Base-by-base conservation (phyloP, 30 jellyfish, hydroid and myxozoan species). In the Chironex yamaguchii region DNA sequence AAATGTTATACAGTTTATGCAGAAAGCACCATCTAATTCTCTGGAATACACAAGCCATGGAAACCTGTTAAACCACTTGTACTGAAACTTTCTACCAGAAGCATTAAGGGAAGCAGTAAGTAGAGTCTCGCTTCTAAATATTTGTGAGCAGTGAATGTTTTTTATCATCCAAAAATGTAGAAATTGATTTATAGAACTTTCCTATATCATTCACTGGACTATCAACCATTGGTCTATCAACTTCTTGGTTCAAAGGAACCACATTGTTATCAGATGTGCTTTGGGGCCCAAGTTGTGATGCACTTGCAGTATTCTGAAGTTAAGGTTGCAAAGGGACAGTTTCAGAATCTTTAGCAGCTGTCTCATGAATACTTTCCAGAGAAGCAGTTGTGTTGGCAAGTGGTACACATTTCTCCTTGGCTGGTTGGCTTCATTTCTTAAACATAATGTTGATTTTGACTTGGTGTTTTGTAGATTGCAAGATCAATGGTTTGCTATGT, bases 31-130 rank as follows among this genome's bases (percentile, higher is more conserved):
- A 22, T 82, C 71, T 2, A 62, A 31, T 22, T 52, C 36, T 2
- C 62, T 49, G 24, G 91, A 82, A 68, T 82, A 82, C 27, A 51
- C 76, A 20, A 82, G 62, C 92, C 92, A 34, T 32, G 91, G 31
- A 78, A 78, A 52, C 17, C 2, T 21, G 28, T 52, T 26, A 14
- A 28, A 28, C 86, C 87, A 78, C 1, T 17, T 54, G 54, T 66
- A 4, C 64, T 66, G 79, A 20, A 74, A 36, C 35, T 29, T 29
- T 78, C 90, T 22, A 34, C 87, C 62, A 22, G 1, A 28, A 11
- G 4, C 17, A 32, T 51, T 66, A n/a, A n/a, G n/a, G n/a, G n/a
- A n/a, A n/a, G n/a, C n/a, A n/a, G n/a, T n/a, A n/a, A n/a, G n/a
- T n/a, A n/a, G n/a, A n/a, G n/a, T n/a, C n/a, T n/a, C n/a, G n/a